Conservation (phyloP, 2,797 vertebrate species). For the Hemitrygon akajei region DNA sequence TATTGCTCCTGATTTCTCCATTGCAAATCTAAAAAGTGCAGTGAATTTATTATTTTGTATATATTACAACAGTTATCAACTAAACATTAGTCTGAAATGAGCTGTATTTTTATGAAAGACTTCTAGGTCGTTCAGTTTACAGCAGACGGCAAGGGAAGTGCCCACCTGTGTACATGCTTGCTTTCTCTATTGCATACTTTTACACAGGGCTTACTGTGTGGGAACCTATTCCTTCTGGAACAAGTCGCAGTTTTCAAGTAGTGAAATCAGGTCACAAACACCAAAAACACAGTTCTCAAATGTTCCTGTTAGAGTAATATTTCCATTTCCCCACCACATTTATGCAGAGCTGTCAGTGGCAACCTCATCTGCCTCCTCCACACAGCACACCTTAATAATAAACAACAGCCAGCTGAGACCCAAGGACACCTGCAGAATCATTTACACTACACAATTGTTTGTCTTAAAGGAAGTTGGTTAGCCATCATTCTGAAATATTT, state of each 20-base stretch:
- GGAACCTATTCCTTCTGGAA: conserved; percentile 72
- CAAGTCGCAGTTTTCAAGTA: conserved; percentile 61
- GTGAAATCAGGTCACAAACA: conserved; percentile 52
- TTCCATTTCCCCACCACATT: conserved; percentile 79
- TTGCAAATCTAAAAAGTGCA: background rate
- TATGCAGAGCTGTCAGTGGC: conserved; percentile 71
- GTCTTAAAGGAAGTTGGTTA: conserved; percentile 41
- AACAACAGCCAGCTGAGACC: conserved; percentile 74
- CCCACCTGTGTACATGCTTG: conserved; percentile 62
- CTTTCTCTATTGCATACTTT: conserved; percentile 50
- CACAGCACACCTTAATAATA: conserved; percentile 73
- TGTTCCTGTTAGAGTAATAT: conserved; percentile 65
- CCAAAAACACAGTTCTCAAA: conserved; percentile 61
- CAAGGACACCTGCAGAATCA: conserved; percentile 73
- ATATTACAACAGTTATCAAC: background rate
- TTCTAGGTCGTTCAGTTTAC: conserved; percentile 47
- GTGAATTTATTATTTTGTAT: background rate
- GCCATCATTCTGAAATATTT: conserved; percentile 37
- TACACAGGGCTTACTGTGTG: conserved; percentile 54
- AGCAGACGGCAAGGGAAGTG: conserved; percentile 45
- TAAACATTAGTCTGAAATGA: conserved; percentile 40
- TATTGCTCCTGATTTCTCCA: background rate
- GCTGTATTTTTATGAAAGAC: conserved; percentile 39
- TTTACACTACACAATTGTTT: conserved; percentile 74
- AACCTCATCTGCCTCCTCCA: conserved; percentile 66